Percentiles rank a stretch among this genome's conserved stretches.
phyloP scores from a whole-genome alignment of 2,113 vertebrate genomes.

The Oncorhynchus keta region DNA sequence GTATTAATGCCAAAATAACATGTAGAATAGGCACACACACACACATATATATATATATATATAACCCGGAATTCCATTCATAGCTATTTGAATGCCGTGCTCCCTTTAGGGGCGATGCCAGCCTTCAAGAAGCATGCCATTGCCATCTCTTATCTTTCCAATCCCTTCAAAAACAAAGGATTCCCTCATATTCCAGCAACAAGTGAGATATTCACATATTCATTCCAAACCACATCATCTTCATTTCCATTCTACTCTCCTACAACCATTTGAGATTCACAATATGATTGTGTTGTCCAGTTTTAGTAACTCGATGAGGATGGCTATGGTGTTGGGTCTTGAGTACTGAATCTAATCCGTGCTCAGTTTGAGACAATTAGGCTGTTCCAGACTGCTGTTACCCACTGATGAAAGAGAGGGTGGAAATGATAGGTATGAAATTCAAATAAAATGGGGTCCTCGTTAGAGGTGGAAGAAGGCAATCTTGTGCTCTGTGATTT shows the following conservation, averaged over 20 bases:
- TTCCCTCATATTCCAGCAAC: not conserved
- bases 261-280: not conserved
- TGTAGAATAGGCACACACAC: no score
- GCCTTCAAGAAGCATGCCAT: not conserved
- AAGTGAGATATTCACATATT: not conserved
- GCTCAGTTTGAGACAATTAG: conserved; percentile 36
- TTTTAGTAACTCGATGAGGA: not conserved
- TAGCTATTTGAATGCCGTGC: no score
- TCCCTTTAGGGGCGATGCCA: no score
- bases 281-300: conserved; percentile 14
- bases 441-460: conserved; percentile 45
- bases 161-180: not conserved
- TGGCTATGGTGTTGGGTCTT: conserved; percentile 8
- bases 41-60: no score
- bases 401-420: conserved; percentile 33
- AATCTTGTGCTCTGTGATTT: conserved; percentile 62
- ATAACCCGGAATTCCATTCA: no score
- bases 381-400: conserved; percentile 29
- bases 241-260: not conserved
- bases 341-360: conserved; percentile 22
- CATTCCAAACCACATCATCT: not conserved
- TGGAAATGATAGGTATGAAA: conserved; percentile 44
- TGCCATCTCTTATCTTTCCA: not conserved
- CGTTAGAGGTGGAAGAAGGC: conserved; percentile 51
- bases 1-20: no score